phyloP scores from a whole-genome alignment of 2,888 invertebrate genomes.

The Drosophila kuntzei region DNA sequence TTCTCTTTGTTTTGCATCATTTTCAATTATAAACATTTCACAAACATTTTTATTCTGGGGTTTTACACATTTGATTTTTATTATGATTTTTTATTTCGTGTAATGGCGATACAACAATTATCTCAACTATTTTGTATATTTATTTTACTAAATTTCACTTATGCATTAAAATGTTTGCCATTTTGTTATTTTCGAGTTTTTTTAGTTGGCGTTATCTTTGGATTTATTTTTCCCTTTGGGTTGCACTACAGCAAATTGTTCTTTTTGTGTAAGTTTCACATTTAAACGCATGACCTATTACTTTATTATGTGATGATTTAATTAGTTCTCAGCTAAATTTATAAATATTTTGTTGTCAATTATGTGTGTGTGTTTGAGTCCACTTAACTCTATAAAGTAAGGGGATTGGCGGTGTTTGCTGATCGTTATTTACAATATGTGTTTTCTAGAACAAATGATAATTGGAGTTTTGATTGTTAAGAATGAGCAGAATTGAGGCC shows the following conservation, averaged over 20 bases:
- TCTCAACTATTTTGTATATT: conserved; percentile 79
- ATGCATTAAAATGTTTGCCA: conserved; percentile 51
- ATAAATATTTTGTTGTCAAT: conserved; percentile 30
- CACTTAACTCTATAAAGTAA: conserved; percentile 78
- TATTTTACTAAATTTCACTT: conserved; percentile 68
- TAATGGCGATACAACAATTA: conserved; percentile 77
- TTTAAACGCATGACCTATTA: conserved; percentile 45
- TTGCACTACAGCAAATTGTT: conserved; percentile 55
- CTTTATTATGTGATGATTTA: conserved; percentile 21
- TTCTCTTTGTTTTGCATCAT: conserved; percentile 41
- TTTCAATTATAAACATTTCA: conserved; percentile 75
- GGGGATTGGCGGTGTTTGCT: conserved; percentile 65
- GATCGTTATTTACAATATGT: conserved; percentile 56
- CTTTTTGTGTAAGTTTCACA: conserved; percentile 20
- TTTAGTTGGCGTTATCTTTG: conserved; percentile 53
- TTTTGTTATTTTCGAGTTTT: conserved; percentile 39
- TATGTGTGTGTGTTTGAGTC: conserved; percentile 31
- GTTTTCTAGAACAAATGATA: conserved; percentile 47
- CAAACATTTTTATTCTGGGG: conserved; percentile 56
- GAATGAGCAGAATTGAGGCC: conserved; percentile 46
- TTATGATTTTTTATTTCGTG: conserved; percentile 46
- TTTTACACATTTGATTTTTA: conserved; percentile 65
- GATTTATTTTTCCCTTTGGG: conserved; percentile 35
- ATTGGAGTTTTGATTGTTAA: conserved; percentile 41
- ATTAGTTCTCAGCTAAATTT: conserved; percentile 29